These are phyloP conservation scores for Cantharis nigra DNA, from an alignment of 2,888 invertebrate species.

Conservation along the genomic window DNA sequence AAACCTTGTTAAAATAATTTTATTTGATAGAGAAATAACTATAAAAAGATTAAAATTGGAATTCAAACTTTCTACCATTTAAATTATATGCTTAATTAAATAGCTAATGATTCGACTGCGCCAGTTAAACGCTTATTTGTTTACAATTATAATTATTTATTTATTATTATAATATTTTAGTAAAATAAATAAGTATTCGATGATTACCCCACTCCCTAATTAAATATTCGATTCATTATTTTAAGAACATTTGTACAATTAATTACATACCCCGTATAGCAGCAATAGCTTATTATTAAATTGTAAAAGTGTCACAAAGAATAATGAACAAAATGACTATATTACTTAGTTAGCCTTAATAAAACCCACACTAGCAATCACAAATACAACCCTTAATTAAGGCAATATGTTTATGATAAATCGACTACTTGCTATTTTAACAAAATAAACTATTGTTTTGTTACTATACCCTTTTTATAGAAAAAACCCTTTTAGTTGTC, in stretches of 20 bases:
- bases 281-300: constrained; percentile 1
- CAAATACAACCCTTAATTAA: constrained; percentile 27
- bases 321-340: constrained; percentile 29
- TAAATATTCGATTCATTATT: not conserved
- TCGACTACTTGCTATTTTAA: constrained; percentile 28
- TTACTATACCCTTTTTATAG: constrained; percentile 3
- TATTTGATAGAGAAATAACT: not conserved
- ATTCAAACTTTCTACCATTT: no score
- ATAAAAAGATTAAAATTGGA: no score
- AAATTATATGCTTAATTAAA: no score
- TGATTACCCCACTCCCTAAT: no score
- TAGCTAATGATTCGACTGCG: no score
- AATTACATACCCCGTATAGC: not conserved
- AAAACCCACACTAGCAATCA: constrained; percentile 19
- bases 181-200: no score
- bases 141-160: no score
- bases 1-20: not conserved
- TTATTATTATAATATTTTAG: no score
- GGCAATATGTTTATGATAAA: constrained; percentile 27
- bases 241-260: not conserved
- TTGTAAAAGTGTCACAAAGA: constrained; percentile 16
- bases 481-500: constrained; percentile 30
- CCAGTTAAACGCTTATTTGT: no score
- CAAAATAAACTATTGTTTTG: constrained; percentile 19
- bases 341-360: constrained; percentile 23